Percentiles rank a stretch among this genome's conserved stretches.
phyloP scores from a whole-genome alignment of 2,113 vertebrate species.

The Orycteropus afer region DNA sequence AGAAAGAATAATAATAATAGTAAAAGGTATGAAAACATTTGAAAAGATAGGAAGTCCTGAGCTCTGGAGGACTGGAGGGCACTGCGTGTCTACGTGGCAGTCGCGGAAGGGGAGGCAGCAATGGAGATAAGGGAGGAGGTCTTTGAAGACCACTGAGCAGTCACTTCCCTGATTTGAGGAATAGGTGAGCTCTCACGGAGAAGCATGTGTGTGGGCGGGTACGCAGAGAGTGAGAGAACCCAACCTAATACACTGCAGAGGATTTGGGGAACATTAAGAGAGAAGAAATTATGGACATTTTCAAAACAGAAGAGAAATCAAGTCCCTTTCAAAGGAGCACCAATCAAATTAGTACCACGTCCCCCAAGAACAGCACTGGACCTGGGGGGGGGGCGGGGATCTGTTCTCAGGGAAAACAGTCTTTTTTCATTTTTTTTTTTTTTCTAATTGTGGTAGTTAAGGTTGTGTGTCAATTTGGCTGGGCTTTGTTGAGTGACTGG shows the following conservation, averaged over 20 bases:
- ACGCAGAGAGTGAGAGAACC: not conserved
- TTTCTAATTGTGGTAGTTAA: no score
- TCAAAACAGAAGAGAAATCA: not conserved
- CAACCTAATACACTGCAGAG: not conserved
- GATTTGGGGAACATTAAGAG: not conserved
- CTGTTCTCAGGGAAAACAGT: not conserved
- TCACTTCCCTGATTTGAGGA: not conserved
- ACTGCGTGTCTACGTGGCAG: not conserved
- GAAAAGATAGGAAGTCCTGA: not conserved
- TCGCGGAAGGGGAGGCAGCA: not conserved
- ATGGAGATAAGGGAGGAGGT: not conserved
- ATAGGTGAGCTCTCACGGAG: not conserved
- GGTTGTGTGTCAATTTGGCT: no score
- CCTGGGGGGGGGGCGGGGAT: rapidly evolving
- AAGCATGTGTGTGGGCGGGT: no score
- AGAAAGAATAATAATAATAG: not conserved
- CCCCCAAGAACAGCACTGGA: rapidly evolving
- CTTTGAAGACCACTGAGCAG: not conserved
- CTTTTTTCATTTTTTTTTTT: no score
- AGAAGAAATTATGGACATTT: not conserved
- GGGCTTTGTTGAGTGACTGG: no score
- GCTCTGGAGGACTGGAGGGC: not conserved
- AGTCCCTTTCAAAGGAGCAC: not conserved
- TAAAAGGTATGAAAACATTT: not conserved
- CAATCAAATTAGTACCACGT: rapidly evolving